phyloP scores from a whole-genome alignment of 2,797 vertebrate species.

The Leuciscus waleckii region DNA sequence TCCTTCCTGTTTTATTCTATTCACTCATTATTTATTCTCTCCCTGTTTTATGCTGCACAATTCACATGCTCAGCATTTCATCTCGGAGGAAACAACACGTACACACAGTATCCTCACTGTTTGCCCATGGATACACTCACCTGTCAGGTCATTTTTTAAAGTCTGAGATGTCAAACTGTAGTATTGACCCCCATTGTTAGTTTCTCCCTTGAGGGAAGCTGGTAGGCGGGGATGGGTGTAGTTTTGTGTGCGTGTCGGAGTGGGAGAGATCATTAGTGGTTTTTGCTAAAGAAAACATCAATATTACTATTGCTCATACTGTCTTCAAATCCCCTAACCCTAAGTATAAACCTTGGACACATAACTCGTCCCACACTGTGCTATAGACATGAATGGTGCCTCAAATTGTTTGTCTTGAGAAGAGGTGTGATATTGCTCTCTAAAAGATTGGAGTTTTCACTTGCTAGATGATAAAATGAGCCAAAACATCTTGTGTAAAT shows the following conservation, averaged over 20 bases:
- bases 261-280: constrained; percentile 19
- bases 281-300: constrained; percentile 27
- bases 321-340: background rate
- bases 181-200: constrained; percentile 60
- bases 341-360: background rate
- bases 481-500: no score
- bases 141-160: constrained; percentile 46
- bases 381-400: background rate
- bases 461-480: background rate
- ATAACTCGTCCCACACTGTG: background rate
- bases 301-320: constrained; percentile 24
- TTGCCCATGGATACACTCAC: constrained; percentile 10
- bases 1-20: constrained; percentile 26
- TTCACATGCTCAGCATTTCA: constrained; percentile 40
- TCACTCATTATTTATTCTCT: constrained; percentile 33
- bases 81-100: background rate
- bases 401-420: background rate
- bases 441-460: background rate
- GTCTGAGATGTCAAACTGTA: constrained; percentile 52
- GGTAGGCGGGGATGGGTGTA: constrained; percentile 16
- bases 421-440: background rate
- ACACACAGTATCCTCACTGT: background rate
- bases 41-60: constrained; percentile 22
- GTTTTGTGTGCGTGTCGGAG: constrained; percentile 6
- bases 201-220: constrained; percentile 22